Evolutionary conservation across 1,140 invertebrate genomes (phyloP).

Genomic region (Dendrolimus punctatus): DNA sequence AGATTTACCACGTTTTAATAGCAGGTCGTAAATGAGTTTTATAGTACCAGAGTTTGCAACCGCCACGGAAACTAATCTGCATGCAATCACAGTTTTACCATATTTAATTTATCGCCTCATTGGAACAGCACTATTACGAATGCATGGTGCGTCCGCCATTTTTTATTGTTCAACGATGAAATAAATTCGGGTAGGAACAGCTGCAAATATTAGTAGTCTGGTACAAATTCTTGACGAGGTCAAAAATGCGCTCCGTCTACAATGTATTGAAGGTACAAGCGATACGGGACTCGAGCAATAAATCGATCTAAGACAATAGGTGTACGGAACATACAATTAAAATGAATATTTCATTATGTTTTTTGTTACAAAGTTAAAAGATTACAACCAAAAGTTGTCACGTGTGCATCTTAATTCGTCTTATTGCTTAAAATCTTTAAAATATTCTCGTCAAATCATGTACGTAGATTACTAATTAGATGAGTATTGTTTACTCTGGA

Average conservation of each 20-base stretch:
- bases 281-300: constrained; percentile 21
- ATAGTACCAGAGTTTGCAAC: background rate
- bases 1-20: too few species aligned
- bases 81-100: constrained; percentile 12
- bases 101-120: constrained; percentile 32
- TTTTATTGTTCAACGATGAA: constrained; percentile 36
- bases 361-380: constrained; percentile 15
- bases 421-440: constrained; percentile 15
- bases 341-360: constrained; percentile 49
- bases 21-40: too few species aligned
- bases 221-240: constrained; percentile 40
- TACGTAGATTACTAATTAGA: constrained; percentile 17
- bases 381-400: constrained; percentile 6
- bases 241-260: constrained; percentile 18
- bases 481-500: constrained; percentile 2
- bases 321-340: constrained; percentile 28
- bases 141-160: constrained; percentile 25
- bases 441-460: constrained; percentile 17
- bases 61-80: constrained; percentile 11
- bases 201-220: constrained; percentile 31
- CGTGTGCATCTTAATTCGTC: constrained; percentile 19
- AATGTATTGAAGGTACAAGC: constrained; percentile 12
- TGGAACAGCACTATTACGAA: constrained; percentile 19
- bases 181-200: constrained; percentile 33
- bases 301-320: constrained; percentile 31